Percentiles rank a stretch among this genome's conserved stretches.
Evolutionary conservation across 2,113 vertebrate species (phyloP).

Genomic region (Poeciliopsis retropinna): DNA sequence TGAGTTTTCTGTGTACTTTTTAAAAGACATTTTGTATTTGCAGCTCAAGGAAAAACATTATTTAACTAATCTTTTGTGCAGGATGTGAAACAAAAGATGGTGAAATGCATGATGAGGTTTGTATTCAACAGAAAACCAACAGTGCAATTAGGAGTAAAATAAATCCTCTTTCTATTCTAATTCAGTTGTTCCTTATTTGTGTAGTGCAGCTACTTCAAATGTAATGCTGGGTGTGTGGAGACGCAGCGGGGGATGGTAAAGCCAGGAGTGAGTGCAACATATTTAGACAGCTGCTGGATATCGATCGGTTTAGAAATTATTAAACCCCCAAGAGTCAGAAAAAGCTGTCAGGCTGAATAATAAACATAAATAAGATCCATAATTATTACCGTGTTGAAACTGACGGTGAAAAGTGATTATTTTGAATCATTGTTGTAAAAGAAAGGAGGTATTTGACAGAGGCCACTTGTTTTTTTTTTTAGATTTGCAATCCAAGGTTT

Average conservation of each 20-base stretch:
- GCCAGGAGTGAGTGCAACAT: conserved; percentile 40
- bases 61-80: background rate
- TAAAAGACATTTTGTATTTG: background rate
- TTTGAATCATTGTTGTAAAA: no score
- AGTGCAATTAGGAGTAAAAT: background rate
- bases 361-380: conserved; percentile 2
- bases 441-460: no score
- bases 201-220: background rate
- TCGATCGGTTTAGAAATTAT: conserved; percentile 63
- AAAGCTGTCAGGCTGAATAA: conserved; percentile 38
- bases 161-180: background rate
- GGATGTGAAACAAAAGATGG: background rate
- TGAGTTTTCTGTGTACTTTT: background rate
- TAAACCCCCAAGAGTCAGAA: conserved; percentile 41
- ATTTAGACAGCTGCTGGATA: conserved; percentile 49
- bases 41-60: background rate
- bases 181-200: background rate
- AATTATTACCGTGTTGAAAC: conserved; percentile 3
- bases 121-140: background rate
- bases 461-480: no score
- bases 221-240: background rate
- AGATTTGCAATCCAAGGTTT: no score
- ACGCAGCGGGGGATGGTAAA: conserved; percentile 31
- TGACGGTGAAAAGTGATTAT: no score
- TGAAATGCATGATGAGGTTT: background rate